Conservation (phyloP, 2,797 vertebrate species). For the Sarcoramphus papa region DNA sequence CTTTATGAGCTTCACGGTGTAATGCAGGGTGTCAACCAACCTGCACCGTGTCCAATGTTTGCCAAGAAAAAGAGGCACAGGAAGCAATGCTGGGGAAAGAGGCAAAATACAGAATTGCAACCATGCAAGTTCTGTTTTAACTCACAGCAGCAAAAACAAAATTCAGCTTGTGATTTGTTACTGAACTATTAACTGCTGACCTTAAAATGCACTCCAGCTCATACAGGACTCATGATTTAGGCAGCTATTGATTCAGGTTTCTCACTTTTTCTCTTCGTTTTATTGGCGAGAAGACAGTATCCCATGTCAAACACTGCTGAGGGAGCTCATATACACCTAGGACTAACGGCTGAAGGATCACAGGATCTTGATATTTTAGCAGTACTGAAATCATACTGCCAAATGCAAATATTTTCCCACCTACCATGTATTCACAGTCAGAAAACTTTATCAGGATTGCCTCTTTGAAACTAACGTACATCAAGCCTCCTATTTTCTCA, state of each 20-base stretch:
- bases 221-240: not conserved
- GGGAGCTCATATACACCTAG: not conserved
- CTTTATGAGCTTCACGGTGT: not conserved
- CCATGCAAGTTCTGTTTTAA: not conserved
- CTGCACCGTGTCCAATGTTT: not conserved
- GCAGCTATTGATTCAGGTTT: not conserved
- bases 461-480: not conserved
- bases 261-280: constrained; percentile 7
- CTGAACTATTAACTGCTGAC: constrained; percentile 17
- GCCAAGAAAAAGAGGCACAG: not conserved
- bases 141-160: constrained; percentile 17
- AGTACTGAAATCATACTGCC: not conserved
- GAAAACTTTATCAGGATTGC: not conserved
- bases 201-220: not conserved
- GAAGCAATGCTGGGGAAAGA: not conserved
- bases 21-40: not conserved
- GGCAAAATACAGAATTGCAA: constrained; percentile 14
- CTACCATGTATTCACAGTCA: not conserved
- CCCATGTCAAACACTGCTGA: not conserved
- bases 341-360: not conserved
- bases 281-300: not conserved
- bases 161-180: constrained; percentile 9
- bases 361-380: not conserved
- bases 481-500: not conserved
- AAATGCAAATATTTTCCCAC: not conserved